Base-by-base conservation (phyloP, 1,140 invertebrate species). In the Drosophila bocqueti region DNA sequence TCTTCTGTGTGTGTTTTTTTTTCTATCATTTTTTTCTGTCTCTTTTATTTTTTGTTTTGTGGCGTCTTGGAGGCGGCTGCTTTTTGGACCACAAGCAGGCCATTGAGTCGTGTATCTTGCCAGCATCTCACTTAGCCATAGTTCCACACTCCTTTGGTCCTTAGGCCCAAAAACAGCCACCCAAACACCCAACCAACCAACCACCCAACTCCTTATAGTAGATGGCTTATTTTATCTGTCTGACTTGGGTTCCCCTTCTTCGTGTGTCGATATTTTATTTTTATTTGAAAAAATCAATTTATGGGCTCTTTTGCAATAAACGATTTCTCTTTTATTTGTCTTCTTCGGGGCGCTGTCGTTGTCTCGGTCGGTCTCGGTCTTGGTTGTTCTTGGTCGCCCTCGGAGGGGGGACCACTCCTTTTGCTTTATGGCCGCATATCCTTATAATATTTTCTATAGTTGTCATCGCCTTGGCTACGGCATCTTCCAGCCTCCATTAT, bases 271-370 rank as follows among this genome's bases (percentile, higher is more conserved):
- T 89, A 89, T 89, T 89, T 89, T 89, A 89, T 89, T 89, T 89
- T 89, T 89, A 89, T 89, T 89, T 90, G 84, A 84, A 81, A 89
- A 90, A 89, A 89, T 89, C 84, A 89, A 89, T 89, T 89, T 89
- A 89, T 89, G 84, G 85, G 67, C 79, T 90, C 85, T 85, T 89
- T 90, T 83, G 84, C 84, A 89, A 89, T 89, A 89, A 89, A 89
- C 84, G 84, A 89, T 90, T 89, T 90, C 79, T 89, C 84, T 89
- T 90, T 89, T 89, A 90, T 89, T 90, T 89, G 84, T 83, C 85
- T 89, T 89, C 66, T 36, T 63, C 31, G 26, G 26, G 64, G 21
- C 47, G 31, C 42, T 18, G 67, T 55, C 47, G 31, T 31, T 36
- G 67, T 69, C 66, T 13, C 31, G 31, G 29, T 36, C 42, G 21